phyloP scores from a whole-genome alignment of 2,888 invertebrate genomes.

The Nebria salina region DNA sequence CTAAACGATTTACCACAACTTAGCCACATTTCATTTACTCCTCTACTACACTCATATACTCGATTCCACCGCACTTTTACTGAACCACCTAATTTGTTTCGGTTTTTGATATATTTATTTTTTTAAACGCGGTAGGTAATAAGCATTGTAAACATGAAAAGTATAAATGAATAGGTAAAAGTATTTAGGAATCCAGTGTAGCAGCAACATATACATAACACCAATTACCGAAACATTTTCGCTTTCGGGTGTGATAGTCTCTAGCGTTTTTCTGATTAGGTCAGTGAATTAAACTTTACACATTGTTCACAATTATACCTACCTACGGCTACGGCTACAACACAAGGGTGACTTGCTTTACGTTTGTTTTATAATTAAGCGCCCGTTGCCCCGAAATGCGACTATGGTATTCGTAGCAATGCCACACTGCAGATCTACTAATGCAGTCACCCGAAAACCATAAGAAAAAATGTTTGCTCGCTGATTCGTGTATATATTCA shows the following conservation, averaged over 20 bases:
- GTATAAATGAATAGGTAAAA: too few species aligned
- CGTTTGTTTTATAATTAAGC: conserved; percentile 41
- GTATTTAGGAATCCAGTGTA: background rate
- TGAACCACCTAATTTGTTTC: background rate
- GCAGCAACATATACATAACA: background rate
- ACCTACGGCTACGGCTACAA: too few species aligned
- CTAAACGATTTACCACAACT: conserved; percentile 28
- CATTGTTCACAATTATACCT: conserved; percentile 32
- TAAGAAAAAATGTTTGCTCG: conserved; percentile 39
- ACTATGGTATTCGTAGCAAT: background rate
- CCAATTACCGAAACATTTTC: conserved; percentile 1
- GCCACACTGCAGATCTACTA: background rate
- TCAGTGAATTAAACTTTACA: conserved; percentile 53
- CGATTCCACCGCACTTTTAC: background rate
- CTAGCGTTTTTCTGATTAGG: conserved; percentile 51
- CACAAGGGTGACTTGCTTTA: background rate
- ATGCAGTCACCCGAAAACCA: conserved; percentile 17
- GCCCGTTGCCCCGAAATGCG: background rate
- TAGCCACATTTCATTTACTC: conserved; percentile 38
- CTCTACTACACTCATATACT: background rate
- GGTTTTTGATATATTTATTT: too few species aligned
- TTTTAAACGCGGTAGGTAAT: too few species aligned
- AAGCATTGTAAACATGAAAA: too few species aligned
- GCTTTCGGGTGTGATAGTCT: background rate
- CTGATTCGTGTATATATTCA: conserved; percentile 23